Evolutionary conservation across 1,140 invertebrate genomes (phyloP), one percentile per base, ranked within the genome.

Genomic region (Calycopis cecrops): DNA sequence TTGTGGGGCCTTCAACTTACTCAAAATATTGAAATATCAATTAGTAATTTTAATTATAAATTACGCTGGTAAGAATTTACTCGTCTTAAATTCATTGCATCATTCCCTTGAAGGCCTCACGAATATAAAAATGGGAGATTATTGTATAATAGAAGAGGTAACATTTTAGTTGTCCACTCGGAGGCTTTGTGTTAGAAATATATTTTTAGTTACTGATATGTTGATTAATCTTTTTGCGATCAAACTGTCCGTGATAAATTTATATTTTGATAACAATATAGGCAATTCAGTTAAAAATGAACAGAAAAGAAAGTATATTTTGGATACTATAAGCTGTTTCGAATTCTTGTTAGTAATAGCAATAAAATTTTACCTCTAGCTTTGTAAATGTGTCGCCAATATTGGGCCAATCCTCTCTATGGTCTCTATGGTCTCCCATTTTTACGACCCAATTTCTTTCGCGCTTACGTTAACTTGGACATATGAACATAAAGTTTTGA

Each of bases 391-490:
- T 60, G 73, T 79, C 63, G 80, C 70, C 77, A 60, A 56, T 72
- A 69, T 73, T 74, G 64, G 79, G 80, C 79, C 80, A 86, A 84
- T 76, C 70, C 79, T 86, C 83, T 86, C 63, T 85, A 83, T 82
- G 79, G 77, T 86, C 83, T 86, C 63, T 85, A 83, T 82, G 79
- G 77, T 70, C 75, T 69, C 69, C 60, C 16, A 49, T 48, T 50
- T 62, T 58, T 57, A 52, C 6, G 48, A 54, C 59, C 54, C 14
- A 57, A 55, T 44, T 62, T 48, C 21, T 53, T 48, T 16, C 28
- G 57, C 16, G 53, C 33, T 49, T 38, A 42, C 44, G 33, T 42
- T 18, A 16, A 35, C 49, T 42, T 55, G 49, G 4, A 55, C 37
- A 51, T 44, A 34, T 50, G 33, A 21, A 35, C 33, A 34, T 57